phyloP scores from a whole-genome alignment of 2,113 vertebrate species.

The Dicrurus megarhynchus region DNA sequence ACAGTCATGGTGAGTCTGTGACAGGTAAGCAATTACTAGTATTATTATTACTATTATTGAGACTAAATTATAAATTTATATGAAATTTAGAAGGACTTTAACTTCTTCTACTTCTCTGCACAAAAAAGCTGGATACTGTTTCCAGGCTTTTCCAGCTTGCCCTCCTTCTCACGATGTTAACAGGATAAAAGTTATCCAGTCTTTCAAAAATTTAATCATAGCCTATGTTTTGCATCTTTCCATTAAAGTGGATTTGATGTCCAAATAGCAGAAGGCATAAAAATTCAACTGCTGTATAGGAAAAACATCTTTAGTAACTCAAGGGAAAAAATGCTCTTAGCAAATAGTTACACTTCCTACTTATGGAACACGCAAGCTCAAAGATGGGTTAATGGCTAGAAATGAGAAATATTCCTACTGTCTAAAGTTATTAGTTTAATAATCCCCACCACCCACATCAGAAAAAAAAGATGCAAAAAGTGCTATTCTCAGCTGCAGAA shows the following conservation, averaged over 20 bases:
- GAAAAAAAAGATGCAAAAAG: not conserved
- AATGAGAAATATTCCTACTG: not conserved
- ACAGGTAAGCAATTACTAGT: not conserved
- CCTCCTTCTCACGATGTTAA: not conserved
- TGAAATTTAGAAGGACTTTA: not conserved
- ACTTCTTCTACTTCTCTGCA: not conserved
- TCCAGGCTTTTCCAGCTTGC: not conserved
- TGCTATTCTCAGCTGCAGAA: not conserved
- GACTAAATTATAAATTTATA: not conserved
- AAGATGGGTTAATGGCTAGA: not conserved
- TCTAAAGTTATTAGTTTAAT: not conserved
- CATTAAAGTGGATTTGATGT: not conserved
- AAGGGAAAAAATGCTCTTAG: not conserved
- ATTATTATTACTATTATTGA: not conserved
- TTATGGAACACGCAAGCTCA: not conserved
- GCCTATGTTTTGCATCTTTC: not conserved
- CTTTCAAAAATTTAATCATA: not conserved
- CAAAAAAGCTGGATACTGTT: not conserved
- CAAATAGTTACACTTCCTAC: not conserved
- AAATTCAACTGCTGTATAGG: not conserved
- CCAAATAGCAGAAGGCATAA: not conserved
- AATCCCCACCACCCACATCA: not conserved
- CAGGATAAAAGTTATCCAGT: not conserved
- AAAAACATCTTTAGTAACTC: not conserved
- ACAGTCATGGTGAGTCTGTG: not conserved